Evolutionary conservation across 2,797 vertebrate species (phyloP), one percentile per base, ranked within the genome.

Genomic region (Macrochelys suwanniensis): DNA sequence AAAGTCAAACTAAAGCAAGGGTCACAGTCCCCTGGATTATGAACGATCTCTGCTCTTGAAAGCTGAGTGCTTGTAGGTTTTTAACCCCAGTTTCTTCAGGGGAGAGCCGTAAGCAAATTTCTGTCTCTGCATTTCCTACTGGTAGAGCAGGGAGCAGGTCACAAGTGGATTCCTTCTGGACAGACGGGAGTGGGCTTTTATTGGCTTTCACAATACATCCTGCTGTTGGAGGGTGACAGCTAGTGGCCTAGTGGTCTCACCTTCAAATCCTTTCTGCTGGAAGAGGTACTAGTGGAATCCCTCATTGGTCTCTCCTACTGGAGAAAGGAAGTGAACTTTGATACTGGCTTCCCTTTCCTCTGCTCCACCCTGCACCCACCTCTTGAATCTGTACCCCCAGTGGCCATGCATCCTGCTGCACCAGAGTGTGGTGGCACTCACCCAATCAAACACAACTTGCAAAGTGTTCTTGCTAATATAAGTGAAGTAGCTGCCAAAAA

Each of bases 391-490:
- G 37, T 71, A 10, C 37, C 37, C 23, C 9, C 19, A 71, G n/a
- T 42, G 68, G 68, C 37, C 68, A 42, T 37, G 19, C 5, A 5
- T n/a, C 37, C n/a, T 42, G n/a, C 37, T 77, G 45, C 74, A 77
- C 7, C 1, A 1, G 3, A 11, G 12, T 17, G 50, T 25, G 28
- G 2, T 2, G 21, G 12, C 1, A 15, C 3, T n/a, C 28, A 6
- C 47, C 2, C 10, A 1, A 7, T 3, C 16, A 28, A 28, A 49
- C 15, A 13, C 7, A 13, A 0, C 1, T 68, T n/a, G 57, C 54
- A 1, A 9, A 1, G 0, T 56, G 87, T 89, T 71, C 45, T 42
- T 15, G 3, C 4, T 7, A 2, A 92, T 88, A 26, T 3, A 4
- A 65, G 4, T 5, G 1, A 89, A 87, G 19, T 0, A 2, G 31